Base-by-base conservation (phyloP, 1,140 invertebrate genomes). In the Lepidurus couesii region DNA sequence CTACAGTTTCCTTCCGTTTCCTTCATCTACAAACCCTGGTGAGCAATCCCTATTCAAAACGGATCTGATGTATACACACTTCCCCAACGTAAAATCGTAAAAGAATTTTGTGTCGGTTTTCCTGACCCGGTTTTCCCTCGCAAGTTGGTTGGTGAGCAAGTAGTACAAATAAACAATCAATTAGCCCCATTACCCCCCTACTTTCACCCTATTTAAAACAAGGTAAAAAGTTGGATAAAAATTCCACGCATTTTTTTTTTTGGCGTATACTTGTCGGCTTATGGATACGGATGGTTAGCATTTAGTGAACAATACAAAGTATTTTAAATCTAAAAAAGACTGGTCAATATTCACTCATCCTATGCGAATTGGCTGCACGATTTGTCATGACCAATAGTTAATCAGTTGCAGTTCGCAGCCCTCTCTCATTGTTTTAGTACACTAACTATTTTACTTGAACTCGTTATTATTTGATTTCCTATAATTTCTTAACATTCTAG, bases 91-190 rank as follows among this genome's bases (percentile, higher is more conserved):
- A 44, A 21, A 75, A 75, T 75, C 21, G 44, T 75, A 11, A 21
- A 42, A 21, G 26, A 44, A 44, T n/a, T 21, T 44, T n/a, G 21
- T 26, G 7, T 11, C 44, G 21, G 7, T 42, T 75, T 75, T 44
- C 42, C n/a, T 75, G 75, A 21, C 44, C 75, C 44, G 75, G 42
- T 44, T 44, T 75, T 26, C 13, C 42, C 42, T 42, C n/a, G n/a
- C 75, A 26, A 75, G 42, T 75, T 75, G 75, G 42, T 75, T 11
- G 42, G 42, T 26, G 44, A 44, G 44, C 13, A 42, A 44, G 42
- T 75, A 44, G 42, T 44, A 44, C 44, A 75, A 75, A 75, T 75
- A 26, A 75, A 26, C 44, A 75, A 44, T 44, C 16, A 75, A 3
- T 75, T 65, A 65, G 7, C 53, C 21, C 1, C 2, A 47, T 47